Base-by-base conservation (phyloP, 2,888 invertebrate genomes). In the Zaprionus obscuricornis region DNA sequence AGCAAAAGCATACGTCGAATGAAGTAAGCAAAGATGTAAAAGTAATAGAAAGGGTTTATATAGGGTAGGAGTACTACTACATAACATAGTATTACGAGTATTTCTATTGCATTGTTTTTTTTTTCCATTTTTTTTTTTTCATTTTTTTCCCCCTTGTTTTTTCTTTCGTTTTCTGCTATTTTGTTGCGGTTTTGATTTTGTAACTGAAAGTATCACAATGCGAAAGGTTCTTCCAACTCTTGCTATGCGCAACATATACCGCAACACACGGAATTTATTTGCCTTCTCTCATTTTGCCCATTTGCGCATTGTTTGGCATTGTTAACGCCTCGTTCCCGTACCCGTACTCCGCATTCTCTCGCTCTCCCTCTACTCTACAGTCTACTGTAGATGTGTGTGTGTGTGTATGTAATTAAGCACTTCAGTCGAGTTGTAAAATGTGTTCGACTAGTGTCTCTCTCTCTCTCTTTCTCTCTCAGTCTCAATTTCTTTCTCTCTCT, bases 351-450 rank as follows among this genome's bases (percentile, higher is more conserved):
- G 10, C 27, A 17, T 7, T 17, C 13, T 3, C 33, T 4, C 24
- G 18, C 22, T 40, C 2, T n/a, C n/a, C n/a, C n/a, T n/a, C n/a
- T n/a, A n/a, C n/a, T n/a, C n/a, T n/a, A n/a, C 14, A 26, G 20
- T 34, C 24, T 47, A 13, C 46, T 10, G 13, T 16, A 29, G 4
- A 26, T 26, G 14, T 29, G 11, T 52, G 26, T 33, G 24, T 43
- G 26, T 59, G 43, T 72, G 73, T 63, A 64, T 69, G 65, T 74
- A 74, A 71, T 74, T 72, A 83, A 85, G 85, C 83, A 78, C 85
- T 78, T 85, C 58, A 83, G 76, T 76, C 66, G 79, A 75, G 79
- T 78, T 85, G 83, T 82, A 78, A 85, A 85, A 75, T 85, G 85
- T 77, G 79, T 59, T 81, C 74, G 55, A 72, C 50, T n/a, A n/a